phyloP scores from a whole-genome alignment of 2,888 invertebrate species.

The Dicyrtoma fusca region DNA sequence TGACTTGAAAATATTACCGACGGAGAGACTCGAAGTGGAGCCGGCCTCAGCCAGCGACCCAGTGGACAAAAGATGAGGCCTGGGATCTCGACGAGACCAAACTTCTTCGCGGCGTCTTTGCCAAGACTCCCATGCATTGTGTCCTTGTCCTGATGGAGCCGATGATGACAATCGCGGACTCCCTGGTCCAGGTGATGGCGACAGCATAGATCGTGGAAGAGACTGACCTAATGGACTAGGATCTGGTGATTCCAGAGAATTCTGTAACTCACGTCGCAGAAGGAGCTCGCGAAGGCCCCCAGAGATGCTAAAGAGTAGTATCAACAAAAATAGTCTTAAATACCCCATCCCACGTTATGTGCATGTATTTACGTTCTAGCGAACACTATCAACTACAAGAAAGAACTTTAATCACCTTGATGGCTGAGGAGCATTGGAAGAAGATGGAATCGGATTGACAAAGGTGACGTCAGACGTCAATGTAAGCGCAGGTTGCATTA shows the following conservation, averaged over 20 bases:
- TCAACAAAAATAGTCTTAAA: too few relatives aligned
- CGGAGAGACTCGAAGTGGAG: slow-evolving; percentile 56
- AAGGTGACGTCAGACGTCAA: slow-evolving; percentile 40
- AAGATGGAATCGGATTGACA: slow-evolving; percentile 19
- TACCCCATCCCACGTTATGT: too few relatives aligned
- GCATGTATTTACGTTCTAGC: too few relatives aligned
- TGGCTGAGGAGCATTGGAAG: slow-evolving; percentile 40
- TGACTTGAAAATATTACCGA: slow-evolving; percentile 35
- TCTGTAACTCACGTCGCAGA: slow-evolving; percentile 54
- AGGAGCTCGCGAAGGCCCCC: slow-evolving; percentile 53
- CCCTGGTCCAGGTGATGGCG: slow-evolving; percentile 58
- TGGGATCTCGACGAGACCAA: slow-evolving; percentile 84
- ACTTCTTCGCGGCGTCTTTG: slow-evolving; percentile 67
- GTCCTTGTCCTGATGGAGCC: slow-evolving; percentile 80
- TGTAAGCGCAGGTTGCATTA: slow-evolving; percentile 47
- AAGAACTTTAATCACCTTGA: slow-evolving; percentile 41
- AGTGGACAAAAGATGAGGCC: slow-evolving; percentile 82
- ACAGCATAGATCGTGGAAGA: slow-evolving; percentile 60
- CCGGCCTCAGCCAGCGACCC: slow-evolving; percentile 77
- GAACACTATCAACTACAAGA: too few relatives aligned
- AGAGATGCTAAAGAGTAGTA: slow-evolving; percentile 25
- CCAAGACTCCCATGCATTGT: slow-evolving; percentile 59
- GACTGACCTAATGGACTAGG: slow-evolving; percentile 60
- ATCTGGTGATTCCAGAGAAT: slow-evolving; percentile 59
- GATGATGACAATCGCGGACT: slow-evolving; percentile 77